Conservation (phyloP, 2,888 invertebrate species). For the Yponomeuta evonymella region DNA sequence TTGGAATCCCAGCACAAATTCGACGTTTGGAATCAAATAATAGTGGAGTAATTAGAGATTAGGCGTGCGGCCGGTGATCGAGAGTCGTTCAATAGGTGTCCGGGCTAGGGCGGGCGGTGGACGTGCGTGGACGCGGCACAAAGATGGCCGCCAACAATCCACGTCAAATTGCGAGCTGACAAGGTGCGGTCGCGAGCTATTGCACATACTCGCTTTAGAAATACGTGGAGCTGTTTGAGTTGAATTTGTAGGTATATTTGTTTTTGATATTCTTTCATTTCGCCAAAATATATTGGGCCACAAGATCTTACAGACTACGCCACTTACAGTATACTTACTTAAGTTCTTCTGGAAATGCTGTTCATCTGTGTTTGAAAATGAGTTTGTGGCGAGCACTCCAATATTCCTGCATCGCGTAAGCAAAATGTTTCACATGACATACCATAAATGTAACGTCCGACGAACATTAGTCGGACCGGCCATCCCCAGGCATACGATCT, state of each 20-base stretch:
- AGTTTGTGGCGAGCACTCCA: no score
- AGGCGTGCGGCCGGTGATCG: constrained; percentile 40
- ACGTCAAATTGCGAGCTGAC: constrained; percentile 68
- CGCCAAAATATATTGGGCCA: no score
- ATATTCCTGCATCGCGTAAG: no score
- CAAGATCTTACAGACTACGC: no score
- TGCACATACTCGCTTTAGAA: not conserved
- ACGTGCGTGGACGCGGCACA: constrained; percentile 45
- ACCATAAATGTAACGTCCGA: no score
- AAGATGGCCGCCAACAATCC: constrained; percentile 65
- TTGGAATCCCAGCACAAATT: not conserved
- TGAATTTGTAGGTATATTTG: not conserved
- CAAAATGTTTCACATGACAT: no score
- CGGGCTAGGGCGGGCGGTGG: constrained; percentile 13
- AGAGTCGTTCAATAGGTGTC: constrained; percentile 20
- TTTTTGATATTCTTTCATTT: not conserved
- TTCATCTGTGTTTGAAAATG: no score
- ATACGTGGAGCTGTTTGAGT: not conserved
- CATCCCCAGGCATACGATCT: no score
- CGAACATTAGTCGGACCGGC: no score
- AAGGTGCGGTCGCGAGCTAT: constrained; percentile 45
- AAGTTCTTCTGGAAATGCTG: no score
- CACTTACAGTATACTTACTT: no score
- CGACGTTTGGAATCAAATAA: constrained; percentile 30
- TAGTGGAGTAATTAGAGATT: constrained; percentile 59